Base-by-base conservation (phyloP, 2,797 vertebrate species). In the Coilia nasus region DNA sequence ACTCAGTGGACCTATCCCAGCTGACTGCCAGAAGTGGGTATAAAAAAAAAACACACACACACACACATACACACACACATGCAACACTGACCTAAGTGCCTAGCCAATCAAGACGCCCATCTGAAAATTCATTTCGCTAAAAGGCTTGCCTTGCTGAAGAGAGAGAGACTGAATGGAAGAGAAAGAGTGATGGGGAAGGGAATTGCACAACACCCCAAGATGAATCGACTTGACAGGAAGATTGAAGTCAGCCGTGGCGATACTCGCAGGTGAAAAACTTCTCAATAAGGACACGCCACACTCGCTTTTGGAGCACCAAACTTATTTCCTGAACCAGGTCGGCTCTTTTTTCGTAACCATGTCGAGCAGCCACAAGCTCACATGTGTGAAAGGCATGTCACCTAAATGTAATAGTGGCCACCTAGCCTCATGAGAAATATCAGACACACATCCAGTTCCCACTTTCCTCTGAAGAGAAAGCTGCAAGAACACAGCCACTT, bases 111-210 rank as follows among this genome's bases (percentile, higher is more conserved):
- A 91, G 89, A 91, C 87, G 84, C 90, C 17, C 87, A 90, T 90
- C 81, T 85, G 88, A 89, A 91, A 90, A 91, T 94, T 93, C 90
- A 92, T 94, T 91, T 92, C 86, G 92, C 93, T 92, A 92, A 92
- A 93, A 94, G 91, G 86, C 84, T 84, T 0, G 28, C 71, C 71
- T 78, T 19, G 35, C 35, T 78, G 35, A 78, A 44, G 35, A 44
- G 71, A 78, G 15, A 59, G 47, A 57, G 28, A 28, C 5, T 3
- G 46, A 67, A 28, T 11, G 25, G 21, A 28, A 25, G 62, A 44
- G 14, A 78, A 7, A 15, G 71, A 35, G 14, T 5, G 50, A 35
- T 5, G 15, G 28, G 14, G 31, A 71, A 41, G 15, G 14, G 17
- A 6, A 44, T 41, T 41, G 71, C 35, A 19, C 67, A 78, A 21